Percentiles rank a stretch among this genome's conserved stretches.
Evolutionary conservation across 2,888 invertebrate genomes (phyloP).

Genomic region (Leptinotarsa peninsularis): DNA sequence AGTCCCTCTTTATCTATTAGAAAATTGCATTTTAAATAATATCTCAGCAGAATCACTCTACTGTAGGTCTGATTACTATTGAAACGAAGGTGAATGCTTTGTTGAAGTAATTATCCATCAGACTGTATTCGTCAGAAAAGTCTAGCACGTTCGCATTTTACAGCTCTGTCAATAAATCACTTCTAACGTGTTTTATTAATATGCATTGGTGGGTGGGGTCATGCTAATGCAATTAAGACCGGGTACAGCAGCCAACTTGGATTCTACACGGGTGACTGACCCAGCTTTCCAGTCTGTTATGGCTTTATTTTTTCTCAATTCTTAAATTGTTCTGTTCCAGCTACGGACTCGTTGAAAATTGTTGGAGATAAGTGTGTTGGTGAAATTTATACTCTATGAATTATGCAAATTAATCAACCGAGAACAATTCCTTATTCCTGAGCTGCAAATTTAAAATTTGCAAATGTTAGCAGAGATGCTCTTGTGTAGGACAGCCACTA

Average conservation of each 20-base stretch:
- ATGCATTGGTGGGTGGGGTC: conserved; percentile 66
- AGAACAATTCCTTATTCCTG: too few species aligned
- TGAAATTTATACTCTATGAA: too few species aligned
- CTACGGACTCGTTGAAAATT: not conserved
- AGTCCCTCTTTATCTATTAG: too few species aligned
- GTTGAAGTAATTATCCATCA: conserved; percentile 20
- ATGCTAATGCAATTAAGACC: conserved; percentile 65
- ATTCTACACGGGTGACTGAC: conserved; percentile 58
- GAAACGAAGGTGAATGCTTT: not conserved
- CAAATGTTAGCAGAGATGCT: too few species aligned
- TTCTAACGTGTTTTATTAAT: conserved; percentile 64
- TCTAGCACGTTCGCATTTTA: conserved; percentile 55
- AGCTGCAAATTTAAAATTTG: too few species aligned
- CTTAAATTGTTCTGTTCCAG: not conserved
- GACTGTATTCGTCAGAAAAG: conserved; percentile 31
- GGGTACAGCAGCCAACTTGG: conserved; percentile 50
- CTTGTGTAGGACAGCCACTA: too few species aligned
- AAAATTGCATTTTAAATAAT: too few species aligned
- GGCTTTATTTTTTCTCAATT: conserved; percentile 2
- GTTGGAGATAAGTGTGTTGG: not conserved
- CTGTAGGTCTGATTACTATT: not conserved
- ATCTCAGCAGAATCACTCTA: too few species aligned
- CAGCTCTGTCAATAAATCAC: conserved; percentile 62
- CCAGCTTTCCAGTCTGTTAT: conserved; percentile 39
- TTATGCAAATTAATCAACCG: too few species aligned